Conservation (phyloP, 1,140 invertebrate genomes). For the Drosophila nebulosa region DNA sequence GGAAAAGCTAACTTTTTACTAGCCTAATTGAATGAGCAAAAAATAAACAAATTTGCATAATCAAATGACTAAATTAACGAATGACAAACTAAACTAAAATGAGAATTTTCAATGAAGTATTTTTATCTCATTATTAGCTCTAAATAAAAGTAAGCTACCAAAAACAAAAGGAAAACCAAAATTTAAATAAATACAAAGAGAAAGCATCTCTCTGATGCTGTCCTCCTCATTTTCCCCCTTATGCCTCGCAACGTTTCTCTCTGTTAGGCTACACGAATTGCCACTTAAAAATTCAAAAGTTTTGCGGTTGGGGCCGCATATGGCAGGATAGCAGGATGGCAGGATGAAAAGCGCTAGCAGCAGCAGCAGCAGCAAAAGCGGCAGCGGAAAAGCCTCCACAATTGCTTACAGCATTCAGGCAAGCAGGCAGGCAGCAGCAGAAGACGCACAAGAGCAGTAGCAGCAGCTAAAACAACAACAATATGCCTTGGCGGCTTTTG, state of each 20-base stretch:
- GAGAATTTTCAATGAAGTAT: background rate
- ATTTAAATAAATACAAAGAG: slow-evolving; percentile 47
- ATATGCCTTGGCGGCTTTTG: slow-evolving; percentile 52
- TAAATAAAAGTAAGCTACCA: slow-evolving; percentile 17
- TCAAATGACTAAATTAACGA: slow-evolving; percentile 37
- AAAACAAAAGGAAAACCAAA: slow-evolving; percentile 30
- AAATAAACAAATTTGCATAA: slow-evolving; percentile 64
- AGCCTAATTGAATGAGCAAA: slow-evolving; percentile 59
- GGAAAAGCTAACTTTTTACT: slow-evolving; percentile 35
- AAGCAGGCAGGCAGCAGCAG: slow-evolving; percentile 32
- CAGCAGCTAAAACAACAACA: slow-evolving; percentile 49
- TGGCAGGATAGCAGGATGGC: slow-evolving; percentile 42
- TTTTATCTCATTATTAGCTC: slow-evolving; percentile 41
- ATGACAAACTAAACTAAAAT: slow-evolving; percentile 24
- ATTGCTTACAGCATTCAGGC: slow-evolving; percentile 17
- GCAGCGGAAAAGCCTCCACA: slow-evolving; percentile 10
- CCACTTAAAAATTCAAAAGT: slow-evolving; percentile 80
- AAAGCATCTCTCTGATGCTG: slow-evolving; percentile 4
- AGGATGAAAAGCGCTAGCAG: too few species aligned
- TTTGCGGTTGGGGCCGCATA: slow-evolving; percentile 66
- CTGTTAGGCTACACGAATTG: slow-evolving; percentile 60
- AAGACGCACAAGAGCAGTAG: slow-evolving; percentile 38
- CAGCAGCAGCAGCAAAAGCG: slow-evolving; percentile 30
- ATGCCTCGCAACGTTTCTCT: background rate
- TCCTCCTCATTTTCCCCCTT: background rate